Conservation (phyloP, 2,113 vertebrate genomes). For the Herpailurus yagouaroundi region DNA sequence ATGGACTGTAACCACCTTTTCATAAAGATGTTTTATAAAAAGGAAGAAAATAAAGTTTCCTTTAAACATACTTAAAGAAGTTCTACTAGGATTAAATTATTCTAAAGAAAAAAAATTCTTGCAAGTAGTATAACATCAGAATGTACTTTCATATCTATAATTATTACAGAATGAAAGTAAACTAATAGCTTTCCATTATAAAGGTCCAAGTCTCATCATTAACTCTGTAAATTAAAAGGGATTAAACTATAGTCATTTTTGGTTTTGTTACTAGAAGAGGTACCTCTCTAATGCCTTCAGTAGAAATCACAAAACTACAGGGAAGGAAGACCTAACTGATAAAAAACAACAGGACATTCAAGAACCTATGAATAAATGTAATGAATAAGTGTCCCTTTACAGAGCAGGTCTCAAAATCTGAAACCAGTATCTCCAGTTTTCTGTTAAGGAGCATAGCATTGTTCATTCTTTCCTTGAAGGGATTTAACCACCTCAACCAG, state of each 20-base stretch:
- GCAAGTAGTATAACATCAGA: background rate
- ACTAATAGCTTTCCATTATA: background rate
- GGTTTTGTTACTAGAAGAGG: constrained; percentile 21
- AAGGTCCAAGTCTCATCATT: background rate
- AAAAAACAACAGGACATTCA: constrained; percentile 11
- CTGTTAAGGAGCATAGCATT: constrained; percentile 15
- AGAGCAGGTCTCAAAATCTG: constrained; percentile 39
- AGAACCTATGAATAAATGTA: background rate
- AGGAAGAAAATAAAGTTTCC: constrained; percentile 14
- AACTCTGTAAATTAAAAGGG: background rate
- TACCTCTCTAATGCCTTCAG: background rate
- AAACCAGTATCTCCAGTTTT: constrained; percentile 8
- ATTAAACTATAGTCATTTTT: constrained; percentile 31
- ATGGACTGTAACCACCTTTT: background rate
- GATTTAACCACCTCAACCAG: constrained; percentile 44
- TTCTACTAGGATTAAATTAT: constrained; percentile 55
- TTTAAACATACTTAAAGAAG: constrained; percentile 14
- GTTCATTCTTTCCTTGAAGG: constrained; percentile 7
- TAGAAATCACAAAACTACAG: background rate
- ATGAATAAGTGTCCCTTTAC: background rate
- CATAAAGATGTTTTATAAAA: background rate
- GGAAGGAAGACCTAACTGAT: background rate
- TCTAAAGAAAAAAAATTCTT: constrained; percentile 38
- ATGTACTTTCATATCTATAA: constrained; percentile 9
- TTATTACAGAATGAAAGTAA: background rate